These are phyloP conservation scores for Pristionchus japonicus DNA, from an alignment of 2,888 invertebrate species.

Conservation along the genomic window DNA sequence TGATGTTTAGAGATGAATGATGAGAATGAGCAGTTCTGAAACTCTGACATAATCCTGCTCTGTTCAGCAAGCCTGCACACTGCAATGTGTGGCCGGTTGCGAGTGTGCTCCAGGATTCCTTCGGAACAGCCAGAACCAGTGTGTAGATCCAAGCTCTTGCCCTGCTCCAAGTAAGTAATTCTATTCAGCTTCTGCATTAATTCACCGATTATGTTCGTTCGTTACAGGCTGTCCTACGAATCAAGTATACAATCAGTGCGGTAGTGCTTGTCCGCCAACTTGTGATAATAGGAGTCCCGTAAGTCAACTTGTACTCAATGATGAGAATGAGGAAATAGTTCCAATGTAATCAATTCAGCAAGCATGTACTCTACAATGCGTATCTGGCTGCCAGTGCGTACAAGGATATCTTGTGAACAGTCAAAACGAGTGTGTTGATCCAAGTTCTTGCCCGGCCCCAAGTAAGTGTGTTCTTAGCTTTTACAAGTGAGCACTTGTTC, in stretches of 20 bases:
- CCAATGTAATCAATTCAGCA: background rate
- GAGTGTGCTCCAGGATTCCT: background rate
- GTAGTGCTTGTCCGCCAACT: background rate
- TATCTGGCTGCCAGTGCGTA: background rate
- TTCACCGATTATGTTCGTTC: background rate
- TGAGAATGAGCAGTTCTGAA: background rate
- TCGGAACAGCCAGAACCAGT: background rate
- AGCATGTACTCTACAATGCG: background rate
- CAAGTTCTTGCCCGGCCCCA: background rate
- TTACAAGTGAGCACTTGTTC: too few species aligned
- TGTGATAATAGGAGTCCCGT: background rate
- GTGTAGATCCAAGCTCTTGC: background rate
- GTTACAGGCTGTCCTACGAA: background rate
- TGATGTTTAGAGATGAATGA: too few species aligned
- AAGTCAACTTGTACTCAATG: too few species aligned
- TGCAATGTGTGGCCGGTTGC: background rate
- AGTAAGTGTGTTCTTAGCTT: background rate
- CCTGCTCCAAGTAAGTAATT: background rate
- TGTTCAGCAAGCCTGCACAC: background rate
- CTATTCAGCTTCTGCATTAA: background rate
- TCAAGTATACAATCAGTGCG: background rate
- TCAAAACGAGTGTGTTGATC: background rate
- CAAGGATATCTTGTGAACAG: background rate
- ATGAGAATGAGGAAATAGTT: too few species aligned
- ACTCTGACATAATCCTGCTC: too few species aligned